phyloP scores from a whole-genome alignment of 1,140 invertebrate species.

The Tachypleus tridentatus region DNA sequence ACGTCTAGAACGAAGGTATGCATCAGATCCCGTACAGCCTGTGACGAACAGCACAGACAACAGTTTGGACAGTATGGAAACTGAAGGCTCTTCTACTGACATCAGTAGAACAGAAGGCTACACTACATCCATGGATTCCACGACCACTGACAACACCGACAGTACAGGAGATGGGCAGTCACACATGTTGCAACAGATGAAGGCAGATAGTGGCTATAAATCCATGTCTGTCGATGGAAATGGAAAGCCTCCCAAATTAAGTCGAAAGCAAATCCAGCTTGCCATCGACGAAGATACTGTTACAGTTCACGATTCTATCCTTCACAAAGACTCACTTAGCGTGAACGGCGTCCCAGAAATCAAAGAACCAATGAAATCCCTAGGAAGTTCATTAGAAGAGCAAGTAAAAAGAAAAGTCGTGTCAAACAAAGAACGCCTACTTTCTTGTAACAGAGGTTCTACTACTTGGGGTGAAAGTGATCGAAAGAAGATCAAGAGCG shows the following conservation, averaged over 20 bases:
- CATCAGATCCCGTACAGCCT: slow-evolving; percentile 8
- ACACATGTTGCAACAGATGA: slow-evolving; percentile 37
- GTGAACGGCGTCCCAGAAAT: background rate
- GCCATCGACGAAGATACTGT: slow-evolving; percentile 24
- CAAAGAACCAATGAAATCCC: background rate
- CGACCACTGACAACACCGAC: slow-evolving; percentile 32
- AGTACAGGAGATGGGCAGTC: slow-evolving; percentile 34
- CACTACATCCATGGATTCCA: slow-evolving; percentile 38
- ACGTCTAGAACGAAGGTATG: slow-evolving; percentile 25
- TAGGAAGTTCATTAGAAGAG: background rate
- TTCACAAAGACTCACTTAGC: background rate
- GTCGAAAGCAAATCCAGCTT: slow-evolving; percentile 17
- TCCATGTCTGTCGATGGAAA: slow-evolving; percentile 31
- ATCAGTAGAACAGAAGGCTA: slow-evolving; percentile 34
- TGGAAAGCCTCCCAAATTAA: background rate
- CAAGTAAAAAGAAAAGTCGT: background rate
- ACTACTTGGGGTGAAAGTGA: slow-evolving; percentile 2
- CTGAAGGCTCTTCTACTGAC: slow-evolving; percentile 32
- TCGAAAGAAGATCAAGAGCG: slow-evolving; percentile 20
- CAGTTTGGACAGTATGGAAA: slow-evolving; percentile 43
- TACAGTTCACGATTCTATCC: slow-evolving; percentile 8
- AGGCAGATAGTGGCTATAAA: slow-evolving; percentile 42
- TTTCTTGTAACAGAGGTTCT: slow-evolving; percentile 12
- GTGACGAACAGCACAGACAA: slow-evolving; percentile 30
- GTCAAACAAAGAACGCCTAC: background rate